Base-by-base conservation (phyloP, 30 jellyfish, hydroid and myxozoan species). In the Clytia hemisphaerica region DNA sequence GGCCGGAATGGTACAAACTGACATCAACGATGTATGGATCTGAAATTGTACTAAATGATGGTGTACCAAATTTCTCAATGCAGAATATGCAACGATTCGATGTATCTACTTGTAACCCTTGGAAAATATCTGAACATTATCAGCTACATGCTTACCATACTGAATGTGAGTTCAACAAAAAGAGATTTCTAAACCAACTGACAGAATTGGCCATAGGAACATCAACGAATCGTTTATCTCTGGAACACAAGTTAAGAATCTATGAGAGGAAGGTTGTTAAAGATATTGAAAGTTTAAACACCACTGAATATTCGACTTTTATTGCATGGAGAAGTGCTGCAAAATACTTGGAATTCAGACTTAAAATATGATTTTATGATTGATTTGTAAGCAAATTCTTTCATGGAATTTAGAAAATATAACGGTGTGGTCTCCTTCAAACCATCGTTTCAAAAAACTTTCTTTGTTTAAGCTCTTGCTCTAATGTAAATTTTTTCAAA, bases 1-100 rank as follows among this genome's bases (percentile, higher is more conserved):
- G 78, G 78, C 69, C 63, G 4, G 44, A 44, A 65, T 65, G 78
- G 78, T 65, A 63, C 64, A 45, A 37, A 32, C 78, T 35, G 9
- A 63, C 44, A 3, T 65, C 78, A 7, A 24, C 15, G 3, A 4
- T 65, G 12, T 65, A 65, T 37, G 78, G 78, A 2, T 61, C 78
- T 21, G 78, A 65, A 37, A 31, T 65, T 18, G 78, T 67, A 28
- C 19, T 65, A 32, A 65, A 65, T n/a, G 64, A 65, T 37, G 14
- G 19, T 42, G 0, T 48, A 48, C 61, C 61, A 9, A 33, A 48
- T 32, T 48, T 48, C 27, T 48, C 61, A 48, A 18, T 32, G 2
- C 3, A 3, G 6, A 18, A 48, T 48, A 3, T 48, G 3, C 21
- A 48, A 28, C 32, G 27, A 9, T 32, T 48, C 6, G 61, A 48